These are phyloP conservation scores for Otolemur garnettii DNA, from an alignment of 2,113 vertebrate species.

Conservation along the genomic window DNA sequence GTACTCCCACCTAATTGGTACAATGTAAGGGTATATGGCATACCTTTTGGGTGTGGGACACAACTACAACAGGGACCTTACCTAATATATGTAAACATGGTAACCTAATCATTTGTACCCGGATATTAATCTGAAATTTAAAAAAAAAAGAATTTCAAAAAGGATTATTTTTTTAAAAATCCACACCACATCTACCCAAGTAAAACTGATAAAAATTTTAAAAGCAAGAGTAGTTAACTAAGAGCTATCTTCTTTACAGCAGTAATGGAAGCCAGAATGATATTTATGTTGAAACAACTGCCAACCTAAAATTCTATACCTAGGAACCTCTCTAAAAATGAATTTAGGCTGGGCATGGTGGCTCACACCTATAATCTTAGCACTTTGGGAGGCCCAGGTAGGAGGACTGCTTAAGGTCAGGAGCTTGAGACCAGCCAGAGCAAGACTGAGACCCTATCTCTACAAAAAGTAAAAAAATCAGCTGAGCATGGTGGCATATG, in stretches of 20 bases:
- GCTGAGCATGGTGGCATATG: background rate
- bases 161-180: background rate
- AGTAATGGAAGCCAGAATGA: background rate
- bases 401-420: no score
- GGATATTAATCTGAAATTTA: no score
- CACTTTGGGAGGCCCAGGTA: no score
- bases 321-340: background rate
- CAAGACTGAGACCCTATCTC: no score
- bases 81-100: no score
- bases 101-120: no score
- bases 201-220: background rate
- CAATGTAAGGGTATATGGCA: no score
- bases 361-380: background rate
- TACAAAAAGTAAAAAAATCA: no score
- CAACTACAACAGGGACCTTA: no score
- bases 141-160: background rate
- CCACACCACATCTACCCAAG: background rate
- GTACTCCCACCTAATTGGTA: no score
- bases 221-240: background rate
- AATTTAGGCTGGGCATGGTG: background rate
- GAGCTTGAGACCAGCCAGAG: no score
- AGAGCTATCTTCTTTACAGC: background rate
- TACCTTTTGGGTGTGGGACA: no score
- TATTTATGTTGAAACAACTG: background rate
- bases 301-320: background rate